These are phyloP conservation scores for Phalacrocorax aristotelis DNA, from an alignment of 2,113 vertebrate genomes.

Conservation along the genomic window DNA sequence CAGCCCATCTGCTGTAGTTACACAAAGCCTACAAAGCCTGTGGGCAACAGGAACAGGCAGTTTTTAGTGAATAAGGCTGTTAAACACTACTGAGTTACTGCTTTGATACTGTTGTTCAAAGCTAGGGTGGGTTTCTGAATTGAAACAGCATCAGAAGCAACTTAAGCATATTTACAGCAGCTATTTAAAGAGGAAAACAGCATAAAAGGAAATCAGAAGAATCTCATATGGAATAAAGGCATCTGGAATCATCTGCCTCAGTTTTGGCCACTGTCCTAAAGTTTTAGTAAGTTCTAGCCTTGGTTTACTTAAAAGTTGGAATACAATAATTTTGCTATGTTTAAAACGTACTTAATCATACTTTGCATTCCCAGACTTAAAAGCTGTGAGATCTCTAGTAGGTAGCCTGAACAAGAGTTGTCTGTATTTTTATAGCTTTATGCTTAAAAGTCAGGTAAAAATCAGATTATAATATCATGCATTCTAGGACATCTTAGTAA, in stretches of 20 bases:
- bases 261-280: neutral
- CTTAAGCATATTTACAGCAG: neutral
- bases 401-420: neutral
- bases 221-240: neutral
- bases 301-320: neutral
- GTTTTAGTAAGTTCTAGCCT: neutral
- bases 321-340: neutral
- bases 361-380: neutral
- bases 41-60: neutral
- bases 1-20: neutral
- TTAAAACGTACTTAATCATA: neutral
- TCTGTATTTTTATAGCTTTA: neutral
- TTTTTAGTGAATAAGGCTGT: neutral
- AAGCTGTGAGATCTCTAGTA: neutral
- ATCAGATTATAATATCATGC: neutral
- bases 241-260: neutral
- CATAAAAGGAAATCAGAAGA: neutral
- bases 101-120: neutral
- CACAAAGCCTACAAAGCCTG: neutral
- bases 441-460: neutral
- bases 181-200: neutral
- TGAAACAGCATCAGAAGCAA: neutral
- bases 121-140: neutral
- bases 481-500: neutral
- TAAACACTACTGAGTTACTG: neutral